A percentile compares a stretch with the other conserved stretches of the same genome.
These are phyloP conservation scores for Platyrinchus mystaceus DNA, from an alignment of 2,797 vertebrate genomes.

Conservation along the genomic window DNA sequence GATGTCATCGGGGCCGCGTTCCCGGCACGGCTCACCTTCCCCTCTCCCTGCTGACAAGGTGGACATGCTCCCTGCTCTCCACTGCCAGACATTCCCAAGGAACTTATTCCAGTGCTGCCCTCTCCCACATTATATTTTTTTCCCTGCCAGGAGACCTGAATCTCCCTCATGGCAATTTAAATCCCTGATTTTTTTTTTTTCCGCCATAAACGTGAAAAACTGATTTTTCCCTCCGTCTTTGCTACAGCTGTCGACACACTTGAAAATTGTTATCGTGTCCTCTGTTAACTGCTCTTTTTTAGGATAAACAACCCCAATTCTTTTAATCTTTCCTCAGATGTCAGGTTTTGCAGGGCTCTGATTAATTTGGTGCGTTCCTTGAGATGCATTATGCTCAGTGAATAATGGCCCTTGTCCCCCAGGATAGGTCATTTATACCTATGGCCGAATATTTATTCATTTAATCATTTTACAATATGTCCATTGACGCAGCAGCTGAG, in stretches of 20 bases:
- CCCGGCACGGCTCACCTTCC: not conserved
- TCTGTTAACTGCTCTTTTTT: conserved; percentile 9
- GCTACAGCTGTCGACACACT: not conserved
- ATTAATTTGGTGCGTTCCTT: conserved; percentile 62
- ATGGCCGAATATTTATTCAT: conserved; percentile 51
- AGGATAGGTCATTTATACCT: conserved; percentile 60
- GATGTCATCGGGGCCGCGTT: not conserved
- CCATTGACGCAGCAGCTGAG: not conserved
- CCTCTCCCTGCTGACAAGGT: not conserved
- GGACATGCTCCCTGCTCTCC: not conserved
- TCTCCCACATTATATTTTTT: not conserved
- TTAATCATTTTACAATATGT: conserved; percentile 47
- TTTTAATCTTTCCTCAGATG: conserved; percentile 59
- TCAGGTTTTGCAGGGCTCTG: conserved; percentile 58
- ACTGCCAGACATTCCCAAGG: not conserved
- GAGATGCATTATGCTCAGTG: conserved; percentile 49
- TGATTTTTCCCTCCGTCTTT: not conserved
- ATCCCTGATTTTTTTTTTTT: not conserved
- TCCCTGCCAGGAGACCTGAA: accelerated
- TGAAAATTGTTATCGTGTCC: not conserved
- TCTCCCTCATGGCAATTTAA: not conserved
- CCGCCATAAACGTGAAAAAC: not conserved
- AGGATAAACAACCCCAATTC: conserved; percentile 53
- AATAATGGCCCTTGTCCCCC: conserved; percentile 67
- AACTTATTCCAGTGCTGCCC: not conserved